Base-by-base conservation (phyloP, 1,140 invertebrate species). In the Sitobion miscanthi region DNA sequence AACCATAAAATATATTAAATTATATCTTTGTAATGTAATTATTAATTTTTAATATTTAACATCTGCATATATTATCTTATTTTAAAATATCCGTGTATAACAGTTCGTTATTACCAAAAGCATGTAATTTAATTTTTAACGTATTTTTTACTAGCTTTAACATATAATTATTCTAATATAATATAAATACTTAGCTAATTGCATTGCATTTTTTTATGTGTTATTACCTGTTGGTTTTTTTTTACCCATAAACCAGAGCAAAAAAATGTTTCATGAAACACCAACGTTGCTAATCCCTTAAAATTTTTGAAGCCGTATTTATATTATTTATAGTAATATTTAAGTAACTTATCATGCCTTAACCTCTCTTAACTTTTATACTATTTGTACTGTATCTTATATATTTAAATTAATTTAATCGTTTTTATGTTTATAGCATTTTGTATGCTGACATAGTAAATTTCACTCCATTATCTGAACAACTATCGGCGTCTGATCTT, bases 371-470 rank as follows among this genome's bases (percentile, higher is more conserved):
- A 52, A 57, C 85, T 62, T 91, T 69, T 94, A 86, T 94, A 90
- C 93, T 94, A 94, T 94, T 95, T 69, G n/a, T 69, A 69, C n/a
- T 62, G 23, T 30, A 62, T 62, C 25, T 0, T 62, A 62, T 83
- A 30, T 85, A 45, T 85, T 25, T 85, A 9, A 86, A 86, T 42
- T 86, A 30, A 86, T 45, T 17, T 14, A 86, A 47, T 30, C 21
- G 11, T 86, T 86, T 86, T 85, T 86, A 47, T 86, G 42, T 86
- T 86, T 42, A 86, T 47, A 99, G 98, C 95, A 99, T 99, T 94
- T 96, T 99, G 21, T 99, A 99, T 95, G 99, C 99, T 0, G 99
- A 99, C 95, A 99, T 99, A 94, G 99, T 99, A 77, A 99, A 99
- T 95, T 99, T 99, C 95, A 99, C 99, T 1, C 98, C 98, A 1